Evolutionary conservation across 53 echinoderm and acorn worm genomes (phyloP).

Genomic region (Crossaster papposus): DNA sequence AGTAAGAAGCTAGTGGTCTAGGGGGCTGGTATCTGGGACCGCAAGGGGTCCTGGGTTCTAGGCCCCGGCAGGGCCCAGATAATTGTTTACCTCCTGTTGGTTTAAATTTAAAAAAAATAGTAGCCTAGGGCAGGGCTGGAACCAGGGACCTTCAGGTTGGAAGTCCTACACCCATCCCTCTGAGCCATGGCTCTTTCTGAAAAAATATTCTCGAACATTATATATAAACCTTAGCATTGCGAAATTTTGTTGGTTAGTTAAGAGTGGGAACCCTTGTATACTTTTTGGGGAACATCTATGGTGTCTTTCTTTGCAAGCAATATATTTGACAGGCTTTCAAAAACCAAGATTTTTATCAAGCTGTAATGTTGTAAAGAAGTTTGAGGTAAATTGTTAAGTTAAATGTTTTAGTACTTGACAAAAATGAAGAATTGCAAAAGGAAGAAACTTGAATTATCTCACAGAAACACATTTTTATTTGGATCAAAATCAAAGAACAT

Average conservation of each 20-base stretch:
- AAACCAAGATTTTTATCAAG: background rate
- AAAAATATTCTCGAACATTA: background rate
- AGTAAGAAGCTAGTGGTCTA: background rate
- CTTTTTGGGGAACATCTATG: background rate
- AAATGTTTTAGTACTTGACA: background rate
- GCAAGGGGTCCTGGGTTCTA: slow-evolving; percentile 10
- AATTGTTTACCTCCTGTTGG: background rate
- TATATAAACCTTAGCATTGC: slow-evolving; percentile 13
- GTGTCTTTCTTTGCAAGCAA: slow-evolving; percentile 54
- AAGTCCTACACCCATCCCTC: slow-evolving; percentile 5
- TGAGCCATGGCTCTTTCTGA: background rate
- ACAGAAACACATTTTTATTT: background rate
- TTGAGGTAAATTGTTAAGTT: background rate
- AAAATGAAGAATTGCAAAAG: background rate
- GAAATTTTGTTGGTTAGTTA: background rate
- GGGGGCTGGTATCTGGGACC: background rate
- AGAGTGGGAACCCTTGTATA: background rate
- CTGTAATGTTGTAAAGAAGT: background rate
- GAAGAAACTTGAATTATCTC: background rate
- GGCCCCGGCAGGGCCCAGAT: background rate
- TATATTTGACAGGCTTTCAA: slow-evolving; percentile 37
- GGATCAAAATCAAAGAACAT: background rate
- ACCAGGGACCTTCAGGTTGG: background rate
- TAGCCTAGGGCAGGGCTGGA: background rate
- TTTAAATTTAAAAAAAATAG: slow-evolving; percentile 1